Percentiles rank a stretch among this genome's conserved stretches.
These are phyloP conservation scores for Marisa cornuarietis DNA, from an alignment of 1,140 invertebrate species.

Conservation along the genomic window DNA sequence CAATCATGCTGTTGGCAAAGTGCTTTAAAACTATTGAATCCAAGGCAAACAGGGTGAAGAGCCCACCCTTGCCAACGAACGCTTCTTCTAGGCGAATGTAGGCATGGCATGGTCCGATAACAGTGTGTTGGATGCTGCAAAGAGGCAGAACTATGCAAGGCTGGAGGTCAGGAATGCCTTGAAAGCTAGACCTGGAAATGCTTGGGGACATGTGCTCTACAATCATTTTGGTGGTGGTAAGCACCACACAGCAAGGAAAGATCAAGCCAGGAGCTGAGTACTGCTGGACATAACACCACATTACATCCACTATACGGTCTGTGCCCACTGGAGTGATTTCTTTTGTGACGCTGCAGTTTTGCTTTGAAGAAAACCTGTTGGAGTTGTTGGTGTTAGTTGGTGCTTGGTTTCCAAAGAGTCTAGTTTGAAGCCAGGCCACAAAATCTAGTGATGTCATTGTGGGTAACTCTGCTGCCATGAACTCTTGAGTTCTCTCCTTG, in stretches of 20 bases:
- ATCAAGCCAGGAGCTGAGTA: conserved; percentile 39
- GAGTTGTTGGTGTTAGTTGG: background rate
- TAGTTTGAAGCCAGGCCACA: conserved; percentile 41
- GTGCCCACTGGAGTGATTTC: background rate
- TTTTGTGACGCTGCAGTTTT: background rate
- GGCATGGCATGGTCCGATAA: conserved; percentile 54
- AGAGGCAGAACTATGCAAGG: conserved; percentile 56
- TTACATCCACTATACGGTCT: conserved; percentile 44
- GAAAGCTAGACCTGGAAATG: conserved; percentile 27
- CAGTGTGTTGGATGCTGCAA: conserved; percentile 56
- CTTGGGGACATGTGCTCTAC: conserved; percentile 46
- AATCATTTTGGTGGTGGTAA: conserved; percentile 58
- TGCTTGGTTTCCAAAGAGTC: conserved; percentile 31
- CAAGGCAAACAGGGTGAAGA: conserved; percentile 52
- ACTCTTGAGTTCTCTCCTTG: background rate
- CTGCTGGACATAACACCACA: conserved; percentile 60
- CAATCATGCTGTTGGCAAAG: conserved; percentile 42
- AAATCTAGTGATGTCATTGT: conserved; percentile 35
- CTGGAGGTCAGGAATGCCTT: conserved; percentile 47
- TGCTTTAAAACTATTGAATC: conserved; percentile 46
- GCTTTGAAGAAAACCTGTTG: background rate
- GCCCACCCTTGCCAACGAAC: conserved; percentile 56
- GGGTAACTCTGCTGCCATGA: conserved; percentile 42
- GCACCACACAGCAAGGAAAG: conserved; percentile 53
- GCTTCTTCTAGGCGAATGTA: conserved; percentile 60